A percentile compares a stretch with the other conserved stretches of the same genome.
phyloP scores from a whole-genome alignment of 2,797 vertebrate genomes.

The Linurgus olivaceus region DNA sequence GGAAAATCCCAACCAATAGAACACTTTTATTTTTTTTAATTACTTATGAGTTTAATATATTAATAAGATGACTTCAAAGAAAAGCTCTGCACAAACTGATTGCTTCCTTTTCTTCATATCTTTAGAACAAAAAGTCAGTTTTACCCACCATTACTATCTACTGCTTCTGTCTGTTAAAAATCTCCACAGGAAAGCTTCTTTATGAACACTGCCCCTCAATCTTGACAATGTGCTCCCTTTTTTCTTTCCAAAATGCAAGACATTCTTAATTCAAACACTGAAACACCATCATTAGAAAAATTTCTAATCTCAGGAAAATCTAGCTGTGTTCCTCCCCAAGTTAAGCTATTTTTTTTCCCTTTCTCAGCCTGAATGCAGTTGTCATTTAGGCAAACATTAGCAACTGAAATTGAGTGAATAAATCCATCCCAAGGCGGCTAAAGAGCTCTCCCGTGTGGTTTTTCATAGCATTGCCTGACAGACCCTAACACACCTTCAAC shows the following conservation, averaged over 20 bases:
- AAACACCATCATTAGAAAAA: neutral
- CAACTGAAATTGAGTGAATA: neutral
- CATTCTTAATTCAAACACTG: neutral
- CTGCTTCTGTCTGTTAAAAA: neutral
- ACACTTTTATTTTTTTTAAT: neutral
- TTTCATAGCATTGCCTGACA: constrained; percentile 47
- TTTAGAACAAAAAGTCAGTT: neutral
- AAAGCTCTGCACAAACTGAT: neutral
- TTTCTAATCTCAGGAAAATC: neutral
- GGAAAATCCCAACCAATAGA: neutral
- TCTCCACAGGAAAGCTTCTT: neutral
- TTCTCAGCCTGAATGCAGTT: neutral
- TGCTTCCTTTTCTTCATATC: neutral
- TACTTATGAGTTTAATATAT: neutral
- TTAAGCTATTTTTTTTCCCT: neutral
- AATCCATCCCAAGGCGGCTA: neutral
- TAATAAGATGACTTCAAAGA: neutral
- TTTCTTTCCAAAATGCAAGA: neutral
- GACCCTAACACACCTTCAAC: neutral
- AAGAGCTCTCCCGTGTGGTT: constrained; percentile 58
- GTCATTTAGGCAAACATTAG: neutral
- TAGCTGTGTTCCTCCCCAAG: neutral
- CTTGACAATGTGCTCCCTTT: neutral
- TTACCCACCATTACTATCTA: neutral
- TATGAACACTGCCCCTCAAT: neutral